Evolutionary conservation across 2,888 invertebrate genomes (phyloP), one percentile per base, ranked within the genome.

Genomic region (Meganola albula): DNA sequence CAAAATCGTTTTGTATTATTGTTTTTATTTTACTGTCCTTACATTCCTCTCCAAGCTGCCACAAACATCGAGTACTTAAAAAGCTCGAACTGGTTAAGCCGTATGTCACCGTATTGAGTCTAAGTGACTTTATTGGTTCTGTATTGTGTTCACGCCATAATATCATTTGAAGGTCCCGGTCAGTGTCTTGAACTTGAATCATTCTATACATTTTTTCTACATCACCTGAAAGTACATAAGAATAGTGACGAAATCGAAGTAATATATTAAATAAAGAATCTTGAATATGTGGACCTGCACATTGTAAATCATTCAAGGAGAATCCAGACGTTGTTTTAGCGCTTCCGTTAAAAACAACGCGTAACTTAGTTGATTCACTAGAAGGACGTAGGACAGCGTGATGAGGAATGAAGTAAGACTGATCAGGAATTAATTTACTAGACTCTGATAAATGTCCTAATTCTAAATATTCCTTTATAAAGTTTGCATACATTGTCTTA

Each of bases 41-140:
- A 27, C 46, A 44, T 0, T 57, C 51, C 2, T 40, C 9, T 1
- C 48, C 49, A 12, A 60, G 0, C 14, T 54, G 51, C 5, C 40
- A 41, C 1, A 53, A 29, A 14, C 52, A 54, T 4, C 56, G 23
- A 0, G 46, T 53, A 0, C 50, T 50, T 4, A 55, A 35, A 32
- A 39, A 58, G 1, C 50, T 51, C 1, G 52, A 54, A 27, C 51
- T 51, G 1, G 56, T 47, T 1, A 50, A 53, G 8, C 53, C 56
- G 16, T 53, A 55, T 1, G 48, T 54, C 0, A 54, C 51, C 2
- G 50, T 52, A 27, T 58, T 56, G 9, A 57, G 22, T 10, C 35
- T 11, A 31, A 30, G 47, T 1, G 12, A 7, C 10, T 49, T 35
- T 4, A 57, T 4, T 1, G 40, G 35, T 3, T 35, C 13, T 0